phyloP scores from a whole-genome alignment of 1,140 invertebrate species.

The Drosophila miranda region DNA sequence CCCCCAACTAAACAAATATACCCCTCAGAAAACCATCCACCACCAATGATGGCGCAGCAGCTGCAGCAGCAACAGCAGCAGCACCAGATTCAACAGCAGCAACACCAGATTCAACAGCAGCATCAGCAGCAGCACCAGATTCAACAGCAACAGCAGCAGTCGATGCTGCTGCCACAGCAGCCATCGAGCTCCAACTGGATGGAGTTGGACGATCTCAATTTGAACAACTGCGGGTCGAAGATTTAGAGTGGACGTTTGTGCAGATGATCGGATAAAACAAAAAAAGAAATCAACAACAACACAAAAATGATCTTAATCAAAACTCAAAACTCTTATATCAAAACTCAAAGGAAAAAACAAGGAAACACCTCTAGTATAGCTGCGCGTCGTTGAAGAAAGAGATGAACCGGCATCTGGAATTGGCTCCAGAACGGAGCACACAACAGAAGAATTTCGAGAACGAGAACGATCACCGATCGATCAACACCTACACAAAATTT shows the following conservation, averaged over 20 bases:
- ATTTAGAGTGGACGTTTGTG: background rate
- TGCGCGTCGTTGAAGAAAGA: too few species aligned
- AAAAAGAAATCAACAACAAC: background rate
- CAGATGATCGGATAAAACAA: background rate
- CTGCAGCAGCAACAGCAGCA: conserved; percentile 18
- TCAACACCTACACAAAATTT: too few species aligned
- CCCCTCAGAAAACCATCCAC: conserved; percentile 40
- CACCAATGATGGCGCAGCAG: conserved; percentile 18
- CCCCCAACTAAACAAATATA: conserved; percentile 11
- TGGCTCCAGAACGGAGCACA: too few species aligned
- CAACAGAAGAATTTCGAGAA: too few species aligned
- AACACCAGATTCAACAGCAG: background rate
- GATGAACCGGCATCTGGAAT: too few species aligned
- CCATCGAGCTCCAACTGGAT: conserved; percentile 3
- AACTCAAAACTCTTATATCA: too few species aligned
- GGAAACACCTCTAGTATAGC: too few species aligned
- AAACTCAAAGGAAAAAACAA: background rate
- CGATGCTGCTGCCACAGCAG: background rate
- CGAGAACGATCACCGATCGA: too few species aligned
- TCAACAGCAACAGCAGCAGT: conserved; percentile 11
- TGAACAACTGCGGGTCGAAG: conserved; percentile 20
- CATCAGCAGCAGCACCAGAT: conserved; percentile 9
- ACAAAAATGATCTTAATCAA: too few species aligned
- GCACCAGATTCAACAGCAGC: background rate
- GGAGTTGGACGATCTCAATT: conserved; percentile 24